Evolutionary conservation across 2,113 vertebrate species (phyloP).

Genomic region (Pterocles burchelli): DNA sequence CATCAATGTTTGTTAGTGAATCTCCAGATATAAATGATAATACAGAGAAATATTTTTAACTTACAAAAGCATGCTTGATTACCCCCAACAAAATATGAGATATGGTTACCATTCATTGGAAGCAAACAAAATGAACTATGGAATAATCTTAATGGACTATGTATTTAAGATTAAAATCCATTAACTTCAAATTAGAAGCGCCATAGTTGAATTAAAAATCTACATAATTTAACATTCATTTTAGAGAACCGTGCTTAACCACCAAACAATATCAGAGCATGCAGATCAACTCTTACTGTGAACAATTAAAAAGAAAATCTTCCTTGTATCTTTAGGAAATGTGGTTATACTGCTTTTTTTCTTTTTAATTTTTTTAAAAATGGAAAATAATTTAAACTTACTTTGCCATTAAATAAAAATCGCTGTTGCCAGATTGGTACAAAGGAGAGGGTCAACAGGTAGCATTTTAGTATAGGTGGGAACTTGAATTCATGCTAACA

Average conservation of each 20-base stretch:
- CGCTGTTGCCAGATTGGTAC: constrained; percentile 85
- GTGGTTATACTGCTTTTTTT: neutral
- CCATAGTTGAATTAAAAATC: constrained; percentile 15
- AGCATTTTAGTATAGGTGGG: constrained; percentile 84
- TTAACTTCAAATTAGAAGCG: constrained; percentile 9
- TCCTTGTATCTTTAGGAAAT: constrained; percentile 36
- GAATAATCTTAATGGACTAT: constrained; percentile 27
- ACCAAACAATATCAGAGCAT: constrained; percentile 72
- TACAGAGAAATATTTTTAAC: constrained; percentile 26
- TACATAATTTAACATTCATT: constrained; percentile 58
- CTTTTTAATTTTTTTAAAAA: neutral
- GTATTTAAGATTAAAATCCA: constrained; percentile 44
- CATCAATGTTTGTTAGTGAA: neutral
- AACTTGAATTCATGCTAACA: constrained; percentile 81
- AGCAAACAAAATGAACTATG: constrained; percentile 65
- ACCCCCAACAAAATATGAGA: constrained; percentile 56
- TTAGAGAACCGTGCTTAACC: constrained; percentile 74
- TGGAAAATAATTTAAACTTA: neutral
- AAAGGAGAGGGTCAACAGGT: constrained; percentile 75
- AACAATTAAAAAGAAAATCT: constrained; percentile 37
- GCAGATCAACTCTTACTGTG: constrained; percentile 60
- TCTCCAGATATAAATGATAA: constrained; percentile 77
- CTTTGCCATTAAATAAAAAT: constrained; percentile 60
- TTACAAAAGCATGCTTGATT: constrained; percentile 76
- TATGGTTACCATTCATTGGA: constrained; percentile 64